Evolutionary conservation across 2,113 vertebrate species (phyloP).

Genomic region (Forbesichthys agassizii): DNA sequence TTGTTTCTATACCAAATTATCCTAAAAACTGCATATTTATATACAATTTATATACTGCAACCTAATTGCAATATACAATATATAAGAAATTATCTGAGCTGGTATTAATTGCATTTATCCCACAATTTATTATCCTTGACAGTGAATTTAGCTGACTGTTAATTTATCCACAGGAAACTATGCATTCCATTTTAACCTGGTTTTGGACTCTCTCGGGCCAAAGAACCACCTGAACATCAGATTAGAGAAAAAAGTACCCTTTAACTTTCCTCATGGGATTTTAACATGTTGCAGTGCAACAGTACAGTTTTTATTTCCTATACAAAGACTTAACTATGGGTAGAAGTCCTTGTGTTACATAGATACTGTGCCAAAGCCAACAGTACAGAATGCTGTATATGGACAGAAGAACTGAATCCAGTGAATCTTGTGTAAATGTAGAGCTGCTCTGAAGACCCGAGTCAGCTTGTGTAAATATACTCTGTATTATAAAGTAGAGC

Average conservation of each 20-base stretch:
- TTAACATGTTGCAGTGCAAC: conserved; percentile 15
- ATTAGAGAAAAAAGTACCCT: conserved; percentile 45
- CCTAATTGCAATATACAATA: too few species aligned
- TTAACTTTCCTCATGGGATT: conserved; percentile 48
- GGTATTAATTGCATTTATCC: background rate
- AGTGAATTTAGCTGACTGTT: background rate
- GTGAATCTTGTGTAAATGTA: conserved; percentile 34
- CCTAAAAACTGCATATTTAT: too few species aligned
- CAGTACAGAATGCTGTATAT: conserved; percentile 37
- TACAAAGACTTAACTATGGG: conserved; percentile 20
- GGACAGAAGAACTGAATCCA: conserved; percentile 11
- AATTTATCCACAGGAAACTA: background rate
- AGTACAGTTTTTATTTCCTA: conserved; percentile 19
- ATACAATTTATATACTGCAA: too few species aligned
- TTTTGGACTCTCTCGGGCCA: conserved; percentile 26
- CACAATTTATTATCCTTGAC: background rate
- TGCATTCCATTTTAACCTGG: conserved; percentile 38
- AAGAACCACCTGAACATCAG: conserved; percentile 14
- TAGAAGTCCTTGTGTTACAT: conserved; percentile 27
- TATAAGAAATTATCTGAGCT: background rate
- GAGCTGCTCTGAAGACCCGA: conserved; percentile 8
- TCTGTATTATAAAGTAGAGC: conserved; percentile 57
- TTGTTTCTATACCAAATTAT: too few species aligned
- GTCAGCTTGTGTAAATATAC: conserved; percentile 46
- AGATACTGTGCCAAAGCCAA: conserved; percentile 68